Conservation (phyloP, 2,888 invertebrate species). For the Leptura quadrifasciata region DNA sequence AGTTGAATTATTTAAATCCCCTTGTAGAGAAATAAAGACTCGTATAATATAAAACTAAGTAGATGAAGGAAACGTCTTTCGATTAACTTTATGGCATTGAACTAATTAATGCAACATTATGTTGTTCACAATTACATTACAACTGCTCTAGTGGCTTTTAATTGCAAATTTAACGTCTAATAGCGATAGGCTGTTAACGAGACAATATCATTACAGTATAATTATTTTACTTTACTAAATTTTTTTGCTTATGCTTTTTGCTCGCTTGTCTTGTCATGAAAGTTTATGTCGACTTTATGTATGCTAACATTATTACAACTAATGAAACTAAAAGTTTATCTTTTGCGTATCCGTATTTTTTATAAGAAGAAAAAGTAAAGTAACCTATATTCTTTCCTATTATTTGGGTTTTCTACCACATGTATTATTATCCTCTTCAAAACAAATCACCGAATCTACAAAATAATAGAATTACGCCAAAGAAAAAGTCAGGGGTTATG, state of each 20-base stretch:
- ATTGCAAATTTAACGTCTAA: not conserved
- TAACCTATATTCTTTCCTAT: too few relatives aligned
- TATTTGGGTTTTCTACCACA: too few relatives aligned
- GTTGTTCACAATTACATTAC: constrained; percentile 1
- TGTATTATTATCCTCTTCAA: too few relatives aligned
- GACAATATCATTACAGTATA: constrained; percentile 1
- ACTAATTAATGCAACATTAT: constrained; percentile 17
- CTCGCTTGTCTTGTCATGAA: not conserved
- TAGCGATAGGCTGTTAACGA: constrained; percentile 3
- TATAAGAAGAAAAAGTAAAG: not conserved
- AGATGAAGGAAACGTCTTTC: not conserved
- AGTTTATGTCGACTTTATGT: not conserved
- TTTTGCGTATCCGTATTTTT: not conserved
- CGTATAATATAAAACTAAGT: not conserved
- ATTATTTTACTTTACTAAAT: constrained; percentile 7
- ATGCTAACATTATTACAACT: not conserved
- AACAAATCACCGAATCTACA: too few relatives aligned
- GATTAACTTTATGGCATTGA: not conserved
- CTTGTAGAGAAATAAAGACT: not conserved
- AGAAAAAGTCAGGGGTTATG: too few relatives aligned
- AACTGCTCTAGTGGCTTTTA: not conserved
- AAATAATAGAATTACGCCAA: too few relatives aligned
- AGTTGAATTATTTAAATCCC: not conserved
- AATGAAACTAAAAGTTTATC: not conserved
- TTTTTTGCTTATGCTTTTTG: not conserved